Evolutionary conservation across 2,888 invertebrate genomes (phyloP), one percentile per base, ranked within the genome.

Genomic region (Pycnomerus fuliginosus): DNA sequence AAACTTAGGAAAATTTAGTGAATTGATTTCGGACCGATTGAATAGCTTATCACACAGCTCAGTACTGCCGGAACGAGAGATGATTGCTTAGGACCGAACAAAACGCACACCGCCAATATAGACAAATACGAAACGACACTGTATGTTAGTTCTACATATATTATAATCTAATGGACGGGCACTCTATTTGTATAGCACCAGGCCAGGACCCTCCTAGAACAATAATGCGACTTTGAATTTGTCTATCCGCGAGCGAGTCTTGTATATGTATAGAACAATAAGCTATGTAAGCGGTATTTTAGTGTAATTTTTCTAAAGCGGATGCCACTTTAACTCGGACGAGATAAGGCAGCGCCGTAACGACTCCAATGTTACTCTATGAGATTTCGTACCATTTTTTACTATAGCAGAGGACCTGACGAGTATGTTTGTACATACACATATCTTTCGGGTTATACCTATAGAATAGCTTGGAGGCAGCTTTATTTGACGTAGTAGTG

Each of bases 61-160:
- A 58, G 63, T 62, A 65, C 66, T 66, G 67, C 65, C 67, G 27
- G 27, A 27, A 10, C n/a, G 27, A 27, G 8, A 10, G 8, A 10
- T 8, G 11, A 5, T 8, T 30, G 56, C 54, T 55, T 55, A 52
- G 55, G 52, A 53, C 40, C 45, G 52, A 50, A 43, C 48, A 8
- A 10, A 65, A 68, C 67, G 68, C 69, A 65, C 69, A 70, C 64
- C 63, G 65, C 65, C 65, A 67, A 63, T 59, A n/a, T n/a, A 68
- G 66, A 68, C 66, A 68, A 68, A 67, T 67, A 66, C 61, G 55
- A 57, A 54, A 57, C 57, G 56, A 15, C 24, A 35, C 45, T 50
- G 46, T 55, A 56, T 55, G 52, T 47, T n/a, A n/a, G n/a, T 53
- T 48, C 23, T 41, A 48, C 44, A 50, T 53, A 42, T 50, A 45